A percentile compares a stretch with the other conserved stretches of the same genome.
Conservation (phyloP, 2,113 vertebrate genomes). For the Poecilia latipinna region DNA sequence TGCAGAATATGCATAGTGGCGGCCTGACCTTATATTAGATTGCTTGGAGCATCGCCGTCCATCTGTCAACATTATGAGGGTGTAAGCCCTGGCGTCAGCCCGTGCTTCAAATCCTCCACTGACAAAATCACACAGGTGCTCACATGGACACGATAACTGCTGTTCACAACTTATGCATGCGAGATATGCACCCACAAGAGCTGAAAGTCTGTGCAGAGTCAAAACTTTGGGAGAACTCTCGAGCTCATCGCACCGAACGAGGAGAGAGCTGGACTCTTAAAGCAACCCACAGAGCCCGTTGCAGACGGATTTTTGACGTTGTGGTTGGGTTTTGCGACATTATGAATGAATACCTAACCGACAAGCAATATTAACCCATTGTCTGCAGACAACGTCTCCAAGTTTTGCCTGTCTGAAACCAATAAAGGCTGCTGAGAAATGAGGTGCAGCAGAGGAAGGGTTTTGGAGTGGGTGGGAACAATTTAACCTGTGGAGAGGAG, state of each 20-base stretch:
- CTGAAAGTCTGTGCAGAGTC: neutral
- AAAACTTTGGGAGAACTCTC: neutral
- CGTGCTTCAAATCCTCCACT: neutral
- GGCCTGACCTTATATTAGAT: too few relatives aligned
- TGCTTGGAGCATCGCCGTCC: neutral
- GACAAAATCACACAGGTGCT: neutral
- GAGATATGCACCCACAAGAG: neutral
- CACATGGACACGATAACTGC: neutral
- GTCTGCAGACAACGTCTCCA: constrained; percentile 6
- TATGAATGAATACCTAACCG: neutral
- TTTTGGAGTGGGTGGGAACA: constrained; percentile 29
- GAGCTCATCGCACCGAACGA: too few relatives aligned
- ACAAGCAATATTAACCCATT: constrained; percentile 1
- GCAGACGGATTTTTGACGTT: neutral
- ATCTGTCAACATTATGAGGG: neutral
- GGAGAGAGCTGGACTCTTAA: neutral
- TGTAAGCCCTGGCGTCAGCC: neutral
- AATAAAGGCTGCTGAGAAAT: neutral
- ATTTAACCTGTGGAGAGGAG: constrained; percentile 57
- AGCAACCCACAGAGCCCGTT: neutral
- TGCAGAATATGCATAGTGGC: neutral
- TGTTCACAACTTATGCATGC: neutral
- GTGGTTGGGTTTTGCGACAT: neutral
- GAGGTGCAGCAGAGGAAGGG: constrained; percentile 11
- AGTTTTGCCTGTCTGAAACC: constrained; percentile 11